These are phyloP conservation scores for Platorchestia sp. DNA, from an alignment of 1,140 invertebrate genomes.

Conservation along the genomic window DNA sequence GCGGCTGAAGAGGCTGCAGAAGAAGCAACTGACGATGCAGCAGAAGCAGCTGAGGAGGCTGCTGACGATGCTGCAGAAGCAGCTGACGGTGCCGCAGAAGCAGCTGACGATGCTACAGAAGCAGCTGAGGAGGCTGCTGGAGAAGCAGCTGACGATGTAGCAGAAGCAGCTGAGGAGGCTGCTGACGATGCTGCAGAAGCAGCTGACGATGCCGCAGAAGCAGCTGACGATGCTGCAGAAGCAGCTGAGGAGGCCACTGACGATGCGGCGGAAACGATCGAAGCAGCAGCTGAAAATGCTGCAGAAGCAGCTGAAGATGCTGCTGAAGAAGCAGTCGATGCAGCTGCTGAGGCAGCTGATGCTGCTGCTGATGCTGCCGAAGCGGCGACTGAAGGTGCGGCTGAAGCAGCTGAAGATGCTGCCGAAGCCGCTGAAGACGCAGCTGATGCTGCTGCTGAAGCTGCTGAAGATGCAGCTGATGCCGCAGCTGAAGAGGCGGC, in stretches of 20 bases:
- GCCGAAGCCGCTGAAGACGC: not conserved
- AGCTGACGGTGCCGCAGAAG: not conserved
- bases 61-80: constrained; percentile 28
- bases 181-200: constrained; percentile 20
- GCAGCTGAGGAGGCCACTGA: not conserved
- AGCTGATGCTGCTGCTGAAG: constrained; percentile 46
- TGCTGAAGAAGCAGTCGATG: constrained; percentile 25
- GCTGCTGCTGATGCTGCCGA: not conserved
- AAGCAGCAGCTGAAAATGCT: not conserved
- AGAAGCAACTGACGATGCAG: not conserved
- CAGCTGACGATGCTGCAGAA: not conserved
- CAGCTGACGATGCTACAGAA: not conserved
- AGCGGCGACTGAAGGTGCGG: not conserved
- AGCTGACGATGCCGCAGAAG: not conserved
- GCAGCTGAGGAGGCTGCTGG: not conserved
- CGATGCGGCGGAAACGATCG: constrained; percentile 11
- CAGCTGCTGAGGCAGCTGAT: not conserved
- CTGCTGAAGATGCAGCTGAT: constrained; percentile 22
- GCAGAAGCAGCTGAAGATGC: not conserved
- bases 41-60: not conserved
- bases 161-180: constrained; percentile 9
- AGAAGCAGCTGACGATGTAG: constrained; percentile 11
- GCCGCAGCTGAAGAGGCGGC: constrained; percentile 11
- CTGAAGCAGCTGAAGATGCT: constrained; percentile 30
- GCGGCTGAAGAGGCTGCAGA: constrained; percentile 26